Percentiles rank a stretch among this genome's conserved stretches.
These are phyloP conservation scores for Muntiacus muntjak DNA, from an alignment of 2,113 vertebrate species.

Conservation along the genomic window DNA sequence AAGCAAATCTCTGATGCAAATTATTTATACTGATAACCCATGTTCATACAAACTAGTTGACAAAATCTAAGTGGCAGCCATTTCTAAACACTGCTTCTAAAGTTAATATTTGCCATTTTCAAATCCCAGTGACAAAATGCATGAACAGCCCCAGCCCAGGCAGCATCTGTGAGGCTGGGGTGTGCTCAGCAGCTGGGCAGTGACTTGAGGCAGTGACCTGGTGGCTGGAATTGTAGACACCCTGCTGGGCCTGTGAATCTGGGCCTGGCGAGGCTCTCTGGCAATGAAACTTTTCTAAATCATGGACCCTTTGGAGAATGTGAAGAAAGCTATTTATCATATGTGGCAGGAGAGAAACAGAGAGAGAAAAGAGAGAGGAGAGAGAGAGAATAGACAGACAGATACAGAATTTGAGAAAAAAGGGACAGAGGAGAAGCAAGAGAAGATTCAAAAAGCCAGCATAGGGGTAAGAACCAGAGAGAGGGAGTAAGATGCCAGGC, in stretches of 20 bases:
- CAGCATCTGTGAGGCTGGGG: background rate
- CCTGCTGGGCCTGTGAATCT: background rate
- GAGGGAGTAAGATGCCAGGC: background rate
- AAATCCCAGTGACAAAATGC: background rate
- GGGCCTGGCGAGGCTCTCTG: background rate
- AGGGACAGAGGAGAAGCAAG: background rate
- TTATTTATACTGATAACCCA: constrained; percentile 14
- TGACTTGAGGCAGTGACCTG: background rate
- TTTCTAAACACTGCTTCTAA: background rate
- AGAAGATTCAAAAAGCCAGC: background rate
- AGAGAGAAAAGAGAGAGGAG: background rate
- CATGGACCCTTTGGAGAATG: background rate
- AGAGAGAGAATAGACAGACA: background rate
- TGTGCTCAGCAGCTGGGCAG: background rate
- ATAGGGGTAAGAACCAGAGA: background rate
- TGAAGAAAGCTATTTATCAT: background rate
- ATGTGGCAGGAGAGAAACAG: background rate
- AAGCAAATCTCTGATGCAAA: background rate
- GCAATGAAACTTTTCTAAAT: background rate
- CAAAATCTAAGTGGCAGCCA: background rate
- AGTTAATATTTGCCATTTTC: background rate
- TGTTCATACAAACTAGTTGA: background rate
- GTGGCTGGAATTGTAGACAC: background rate
- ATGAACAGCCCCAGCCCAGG: background rate
- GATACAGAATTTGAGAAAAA: background rate